phyloP scores from a whole-genome alignment of 2,888 invertebrate genomes.

The Folsomia candida region DNA sequence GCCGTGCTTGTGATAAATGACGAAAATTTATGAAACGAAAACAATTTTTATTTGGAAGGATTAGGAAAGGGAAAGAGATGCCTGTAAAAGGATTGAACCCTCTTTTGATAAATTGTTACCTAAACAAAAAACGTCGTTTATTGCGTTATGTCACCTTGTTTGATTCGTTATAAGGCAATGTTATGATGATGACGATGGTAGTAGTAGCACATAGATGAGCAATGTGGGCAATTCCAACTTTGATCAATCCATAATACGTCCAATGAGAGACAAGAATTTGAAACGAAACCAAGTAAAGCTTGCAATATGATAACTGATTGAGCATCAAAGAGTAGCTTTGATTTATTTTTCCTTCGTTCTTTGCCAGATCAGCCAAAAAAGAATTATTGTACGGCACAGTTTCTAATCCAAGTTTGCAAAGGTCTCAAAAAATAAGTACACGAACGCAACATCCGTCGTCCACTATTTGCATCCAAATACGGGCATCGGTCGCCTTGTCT shows the following conservation, averaged over 20 bases:
- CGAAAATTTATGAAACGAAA: constrained; percentile 3
- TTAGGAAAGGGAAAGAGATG: constrained; percentile 1
- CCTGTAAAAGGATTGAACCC: constrained; percentile 13
- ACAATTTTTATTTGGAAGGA: constrained; percentile 5
- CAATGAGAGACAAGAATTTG: background rate
- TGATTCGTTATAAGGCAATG: background rate
- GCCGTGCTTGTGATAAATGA: constrained; percentile 12
- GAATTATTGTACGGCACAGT: no score
- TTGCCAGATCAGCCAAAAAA: no score
- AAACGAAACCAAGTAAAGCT: no score
- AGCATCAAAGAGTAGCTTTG: background rate
- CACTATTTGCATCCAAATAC: constrained; percentile 11
- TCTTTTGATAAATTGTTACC: constrained; percentile 17
- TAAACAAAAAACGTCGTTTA: constrained; percentile 3
- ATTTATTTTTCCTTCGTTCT: background rate
- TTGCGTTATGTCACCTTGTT: background rate
- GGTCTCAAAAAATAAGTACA: background rate
- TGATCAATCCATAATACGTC: constrained; percentile 1
- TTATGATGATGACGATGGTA: background rate
- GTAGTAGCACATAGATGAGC: no score
- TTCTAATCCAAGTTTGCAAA: background rate
- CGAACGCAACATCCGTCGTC: background rate
- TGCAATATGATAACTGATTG: no score
- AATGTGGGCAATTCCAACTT: background rate
- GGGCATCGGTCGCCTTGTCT: constrained; percentile 5